Base-by-base conservation (phyloP, 2,797 vertebrate species). In the Fistularia tabacaria region DNA sequence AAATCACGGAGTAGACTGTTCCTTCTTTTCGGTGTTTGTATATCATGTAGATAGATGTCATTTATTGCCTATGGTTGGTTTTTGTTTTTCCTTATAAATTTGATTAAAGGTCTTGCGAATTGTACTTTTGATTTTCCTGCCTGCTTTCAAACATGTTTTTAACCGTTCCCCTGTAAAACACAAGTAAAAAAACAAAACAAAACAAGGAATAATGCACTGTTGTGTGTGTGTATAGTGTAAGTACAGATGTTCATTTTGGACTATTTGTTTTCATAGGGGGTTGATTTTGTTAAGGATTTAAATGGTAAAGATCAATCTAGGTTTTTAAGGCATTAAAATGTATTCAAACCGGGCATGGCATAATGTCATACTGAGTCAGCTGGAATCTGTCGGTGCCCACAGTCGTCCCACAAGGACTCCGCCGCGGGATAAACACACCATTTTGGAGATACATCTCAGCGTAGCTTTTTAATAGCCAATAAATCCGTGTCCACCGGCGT, bases 401-500 rank as follows among this genome's bases (percentile, higher is more conserved):
- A 3, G 67, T 73, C 69, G 71, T 76, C 57, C 74, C 72, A 53
- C 71, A 62, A 84, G 67, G 65, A 70, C 78, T 71, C 56, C 77
- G 76, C 76, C 57, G 63, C 71, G 56, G 76, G 80, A 82, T 86
- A 82, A 89, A 85, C 84, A 79, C 66, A 60, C 67, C 69, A 41
- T 77, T 85, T 87, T 78, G 80, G 82, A 83, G 76, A 59, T 85
- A 77, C 85, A 79, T 85, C 83, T 86, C 79, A 76, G 80, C 68
- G 79, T 66, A 76, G 85, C 85, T 87, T 89, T 85, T 85, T 87
- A 89, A 88, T 87, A 81, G 85, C 51, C 83, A 85, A 87, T 89
- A 86, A 82, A 87, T 89, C 87, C 83, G 79, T 87, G 85, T 87
- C 85, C 74, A 78, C 80, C 75, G 84, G 85, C 83, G 77, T 74